Evolutionary conservation across 2,888 invertebrate species (phyloP).

Genomic region (Stenichneumon culpator): DNA sequence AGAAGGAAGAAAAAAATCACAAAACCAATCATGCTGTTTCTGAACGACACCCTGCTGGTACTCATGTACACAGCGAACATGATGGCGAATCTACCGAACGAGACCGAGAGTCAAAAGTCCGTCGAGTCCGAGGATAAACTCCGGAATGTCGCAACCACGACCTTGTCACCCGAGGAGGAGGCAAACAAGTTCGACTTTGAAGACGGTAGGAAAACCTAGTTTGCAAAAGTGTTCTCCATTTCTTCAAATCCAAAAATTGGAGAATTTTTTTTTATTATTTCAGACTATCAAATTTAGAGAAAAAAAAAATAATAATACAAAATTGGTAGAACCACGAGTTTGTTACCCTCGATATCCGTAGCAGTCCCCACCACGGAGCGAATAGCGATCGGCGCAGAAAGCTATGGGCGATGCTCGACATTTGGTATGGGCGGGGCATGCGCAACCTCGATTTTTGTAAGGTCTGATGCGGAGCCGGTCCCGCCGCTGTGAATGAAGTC

Average conservation of each 20-base stretch:
- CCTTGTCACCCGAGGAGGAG: constrained; percentile 79
- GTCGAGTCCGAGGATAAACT: constrained; percentile 45
- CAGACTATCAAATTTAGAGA: too few relatives aligned
- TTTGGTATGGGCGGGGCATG: too few relatives aligned
- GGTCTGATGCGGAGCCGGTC: too few relatives aligned
- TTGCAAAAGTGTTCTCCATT: not conserved
- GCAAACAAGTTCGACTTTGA: constrained; percentile 80
- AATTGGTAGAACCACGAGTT: too few relatives aligned
- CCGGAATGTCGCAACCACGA: constrained; percentile 75
- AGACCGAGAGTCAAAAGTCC: constrained; percentile 65
- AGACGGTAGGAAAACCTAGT: constrained; percentile 76
- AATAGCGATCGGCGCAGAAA: too few relatives aligned
- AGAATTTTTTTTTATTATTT: too few relatives aligned
- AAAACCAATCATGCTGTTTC: constrained; percentile 75
- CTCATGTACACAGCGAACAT: constrained; percentile 80
- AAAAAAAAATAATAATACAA: not conserved
- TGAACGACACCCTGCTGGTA: constrained; percentile 80
- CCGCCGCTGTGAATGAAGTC: too few relatives aligned
- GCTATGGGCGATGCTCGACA: too few relatives aligned
- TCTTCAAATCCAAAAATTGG: not conserved
- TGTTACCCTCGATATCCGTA: too few relatives aligned
- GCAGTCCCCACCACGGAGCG: too few relatives aligned
- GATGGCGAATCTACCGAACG: constrained; percentile 77
- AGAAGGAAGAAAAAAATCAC: constrained; percentile 33
- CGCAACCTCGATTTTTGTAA: too few relatives aligned